A percentile compares a stretch with the other conserved stretches of the same genome.
Evolutionary conservation across 2,797 vertebrate genomes (phyloP).

Genomic region (Tachyglossus aculeatus): DNA sequence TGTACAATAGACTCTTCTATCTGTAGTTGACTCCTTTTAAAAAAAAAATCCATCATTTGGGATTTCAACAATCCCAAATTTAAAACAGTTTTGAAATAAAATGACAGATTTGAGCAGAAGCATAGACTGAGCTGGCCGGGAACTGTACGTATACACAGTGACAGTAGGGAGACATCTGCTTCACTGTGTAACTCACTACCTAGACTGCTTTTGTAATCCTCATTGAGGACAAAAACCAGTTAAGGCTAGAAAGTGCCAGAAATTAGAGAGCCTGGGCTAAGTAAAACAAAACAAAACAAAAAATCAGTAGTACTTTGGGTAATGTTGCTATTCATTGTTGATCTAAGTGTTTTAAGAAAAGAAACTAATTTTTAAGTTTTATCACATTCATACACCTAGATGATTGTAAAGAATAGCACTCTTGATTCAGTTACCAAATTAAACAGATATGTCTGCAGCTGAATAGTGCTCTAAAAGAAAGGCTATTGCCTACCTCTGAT

Average conservation of each 20-base stretch:
- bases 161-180: constrained; percentile 61
- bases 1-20: constrained; percentile 21
- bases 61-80: constrained; percentile 50
- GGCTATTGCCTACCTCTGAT: constrained; percentile 1
- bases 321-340: constrained; percentile 16
- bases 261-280: constrained; percentile 46
- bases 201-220: constrained; percentile 50
- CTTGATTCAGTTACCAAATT: constrained; percentile 17
- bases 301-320: constrained; percentile 34
- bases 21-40: too few relatives aligned
- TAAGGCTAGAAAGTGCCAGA: constrained; percentile 62
- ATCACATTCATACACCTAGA: constrained; percentile 28
- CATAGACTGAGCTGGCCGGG: constrained; percentile 53
- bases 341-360: constrained; percentile 14
- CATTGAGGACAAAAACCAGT: constrained; percentile 60
- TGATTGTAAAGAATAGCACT: constrained; percentile 20
- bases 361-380: neutral
- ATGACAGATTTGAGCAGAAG: constrained; percentile 57
- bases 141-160: constrained; percentile 38
- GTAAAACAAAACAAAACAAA: constrained; percentile 37
- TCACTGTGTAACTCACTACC: constrained; percentile 45
- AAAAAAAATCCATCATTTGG: constrained; percentile 28
- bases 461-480: constrained; percentile 25
- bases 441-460: neutral
- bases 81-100: constrained; percentile 37